Conservation (phyloP, 2,113 vertebrate genomes). For the Hypanus sabinus region DNA sequence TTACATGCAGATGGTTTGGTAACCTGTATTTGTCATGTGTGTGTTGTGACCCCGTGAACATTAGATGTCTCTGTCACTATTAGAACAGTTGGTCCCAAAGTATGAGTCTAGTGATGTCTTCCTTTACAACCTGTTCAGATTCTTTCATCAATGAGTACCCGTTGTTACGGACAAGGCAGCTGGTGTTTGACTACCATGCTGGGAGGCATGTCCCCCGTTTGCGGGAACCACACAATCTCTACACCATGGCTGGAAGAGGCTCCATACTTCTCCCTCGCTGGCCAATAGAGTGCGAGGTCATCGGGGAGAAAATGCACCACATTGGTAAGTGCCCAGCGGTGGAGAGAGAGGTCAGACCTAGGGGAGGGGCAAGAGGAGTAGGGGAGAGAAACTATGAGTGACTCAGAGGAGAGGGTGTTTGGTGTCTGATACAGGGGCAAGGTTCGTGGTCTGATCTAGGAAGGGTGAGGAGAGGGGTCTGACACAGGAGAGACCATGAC, state of each 20-base stretch:
- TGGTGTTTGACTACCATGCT: constrained; percentile 51
- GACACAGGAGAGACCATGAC: too few relatives aligned
- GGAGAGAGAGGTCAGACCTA: too few relatives aligned
- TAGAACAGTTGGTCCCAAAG: neutral
- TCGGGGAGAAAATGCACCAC: constrained; percentile 65
- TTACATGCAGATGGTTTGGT: neutral
- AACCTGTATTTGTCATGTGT: neutral
- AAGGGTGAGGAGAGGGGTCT: too few relatives aligned
- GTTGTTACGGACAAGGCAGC: constrained; percentile 58
- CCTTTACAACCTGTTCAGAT: constrained; percentile 47
- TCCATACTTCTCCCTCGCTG: constrained; percentile 60
- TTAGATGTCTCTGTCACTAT: neutral
- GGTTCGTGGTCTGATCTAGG: too few relatives aligned
- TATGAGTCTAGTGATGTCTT: neutral
- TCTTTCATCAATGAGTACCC: constrained; percentile 43
- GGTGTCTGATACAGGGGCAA: too few relatives aligned
- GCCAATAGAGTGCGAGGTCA: constrained; percentile 80
- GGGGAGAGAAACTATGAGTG: too few relatives aligned
- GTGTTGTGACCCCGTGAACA: neutral
- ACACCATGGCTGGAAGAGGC: constrained; percentile 49
- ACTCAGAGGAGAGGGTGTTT: too few relatives aligned
- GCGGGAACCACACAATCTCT: constrained; percentile 59
- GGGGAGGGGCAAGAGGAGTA: too few relatives aligned
- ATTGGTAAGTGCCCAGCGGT: constrained; percentile 56
- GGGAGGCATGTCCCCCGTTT: constrained; percentile 52